Percentiles rank a stretch among this genome's conserved stretches.
phyloP scores from a whole-genome alignment of 2,888 invertebrate genomes.

The Bombylius major region DNA sequence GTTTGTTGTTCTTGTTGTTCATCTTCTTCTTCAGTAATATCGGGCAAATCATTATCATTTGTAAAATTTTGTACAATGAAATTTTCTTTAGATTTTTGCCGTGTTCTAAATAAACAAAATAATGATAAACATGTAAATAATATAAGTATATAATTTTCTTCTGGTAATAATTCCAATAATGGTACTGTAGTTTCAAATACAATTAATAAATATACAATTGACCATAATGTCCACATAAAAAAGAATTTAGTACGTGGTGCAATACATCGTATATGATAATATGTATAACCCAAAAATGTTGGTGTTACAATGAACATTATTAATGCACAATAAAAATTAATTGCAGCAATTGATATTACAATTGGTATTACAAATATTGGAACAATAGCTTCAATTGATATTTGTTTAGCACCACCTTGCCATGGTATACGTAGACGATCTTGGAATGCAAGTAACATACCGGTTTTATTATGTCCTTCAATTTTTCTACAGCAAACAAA shows the following conservation, averaged over 20 bases:
- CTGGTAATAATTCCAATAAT: constrained; percentile 53
- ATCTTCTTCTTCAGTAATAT: constrained; percentile 29
- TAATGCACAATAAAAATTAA: constrained; percentile 34
- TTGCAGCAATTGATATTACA: constrained; percentile 38
- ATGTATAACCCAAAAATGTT: constrained; percentile 24
- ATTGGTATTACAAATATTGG: constrained; percentile 40
- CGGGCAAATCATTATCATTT: constrained; percentile 27
- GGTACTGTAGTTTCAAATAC: constrained; percentile 64
- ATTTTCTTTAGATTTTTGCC: constrained; percentile 25
- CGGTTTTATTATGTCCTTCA: constrained; percentile 22
- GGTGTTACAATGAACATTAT: constrained; percentile 26
- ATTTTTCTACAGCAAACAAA: constrained; percentile 22
- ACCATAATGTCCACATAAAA: constrained; percentile 58
- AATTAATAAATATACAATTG: constrained; percentile 49
- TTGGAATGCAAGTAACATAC: constrained; percentile 38
- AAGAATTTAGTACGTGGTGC: constrained; percentile 55
- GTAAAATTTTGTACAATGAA: constrained; percentile 26
- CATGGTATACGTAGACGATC: constrained; percentile 46
- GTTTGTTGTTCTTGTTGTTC: constrained; percentile 27
- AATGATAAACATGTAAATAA: constrained; percentile 19
- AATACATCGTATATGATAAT: constrained; percentile 22
- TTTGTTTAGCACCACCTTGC: constrained; percentile 44
- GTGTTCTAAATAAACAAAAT: constrained; percentile 24
- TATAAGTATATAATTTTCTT: constrained; percentile 48
- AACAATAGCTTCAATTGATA: constrained; percentile 39